Evolutionary conservation across 2,888 invertebrate genomes (phyloP), one percentile per base, ranked within the genome.

Genomic region (Bhutanitis thaidina): DNA sequence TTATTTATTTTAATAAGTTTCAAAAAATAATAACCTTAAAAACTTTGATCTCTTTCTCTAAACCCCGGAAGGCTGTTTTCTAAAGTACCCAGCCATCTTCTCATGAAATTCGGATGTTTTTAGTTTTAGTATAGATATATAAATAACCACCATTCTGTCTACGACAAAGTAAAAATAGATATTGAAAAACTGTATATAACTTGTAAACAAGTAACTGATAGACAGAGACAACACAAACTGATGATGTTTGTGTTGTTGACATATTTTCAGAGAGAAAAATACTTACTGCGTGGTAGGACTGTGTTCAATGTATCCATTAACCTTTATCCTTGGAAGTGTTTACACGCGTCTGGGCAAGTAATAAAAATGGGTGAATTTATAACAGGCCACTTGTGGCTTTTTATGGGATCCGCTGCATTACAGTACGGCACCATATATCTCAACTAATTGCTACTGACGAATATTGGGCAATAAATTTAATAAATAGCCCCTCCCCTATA

Each of bases 331-430:
- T 49, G 49, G 25, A 12, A 12, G 37, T 49, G 49, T 43, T 49
- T 32, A 49, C 49, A 43, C 8, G 20, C 13, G 20, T 27, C 39
- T 16, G 10, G 13, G 20, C 13, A 30, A 20, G 43, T 36, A 30
- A 49, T 49, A 43, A 50, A 50, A 44, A 34, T 50, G 50, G 34
- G 29, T 27, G 44, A 39, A 50, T 50, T 45, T 50, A 50, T 39
- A 39, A 40, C 44, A 15, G 14, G 35, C 36, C 40, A 40, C 41
- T 51, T 51, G 39, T 36, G 41, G 36, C 20, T 29, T 40, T 51
- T 50, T 35, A 50, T 51, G 45, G 35, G 20, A 14, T 34, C 9
- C 15, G 12, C 13, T 30, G 39, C 34, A 20, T 10, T n/a, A n/a
- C 9, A 20, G 25, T 32, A 34, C 36, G 12, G 25, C 20, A 20